Percentiles rank a stretch among this genome's conserved stretches.
Evolutionary conservation across 2,113 vertebrate species (phyloP).

Genomic region (Burhinus bistriatus): DNA sequence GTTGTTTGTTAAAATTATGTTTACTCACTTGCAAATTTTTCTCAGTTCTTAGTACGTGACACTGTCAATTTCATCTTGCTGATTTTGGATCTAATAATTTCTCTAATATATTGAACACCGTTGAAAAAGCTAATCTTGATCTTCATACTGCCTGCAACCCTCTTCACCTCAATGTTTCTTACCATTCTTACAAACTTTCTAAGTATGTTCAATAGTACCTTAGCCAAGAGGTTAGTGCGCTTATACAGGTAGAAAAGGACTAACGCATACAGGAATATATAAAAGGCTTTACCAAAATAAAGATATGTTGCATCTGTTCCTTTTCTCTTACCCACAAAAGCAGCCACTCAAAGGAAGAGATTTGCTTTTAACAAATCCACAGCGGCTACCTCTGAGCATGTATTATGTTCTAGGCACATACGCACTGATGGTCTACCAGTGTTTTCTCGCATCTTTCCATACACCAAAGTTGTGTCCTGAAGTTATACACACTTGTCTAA

Average conservation of each 20-base stretch:
- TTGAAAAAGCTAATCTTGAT: neutral
- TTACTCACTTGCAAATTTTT: neutral
- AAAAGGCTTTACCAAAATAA: neutral
- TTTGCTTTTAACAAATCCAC: neutral
- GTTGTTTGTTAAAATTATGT: neutral
- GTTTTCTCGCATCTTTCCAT: neutral
- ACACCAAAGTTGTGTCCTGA: neutral
- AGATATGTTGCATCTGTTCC: neutral
- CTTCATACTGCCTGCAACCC: neutral
- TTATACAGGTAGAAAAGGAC: neutral
- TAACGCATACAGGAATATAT: neutral
- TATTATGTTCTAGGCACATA: neutral
- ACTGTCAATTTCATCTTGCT: neutral
- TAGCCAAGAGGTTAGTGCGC: neutral
- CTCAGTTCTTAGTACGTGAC: neutral
- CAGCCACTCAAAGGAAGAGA: neutral
- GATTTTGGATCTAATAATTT: neutral
- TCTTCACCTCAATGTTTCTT: neutral
- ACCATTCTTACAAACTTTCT: neutral
- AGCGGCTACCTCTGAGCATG: neutral
- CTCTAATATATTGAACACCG: neutral
- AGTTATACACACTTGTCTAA: neutral
- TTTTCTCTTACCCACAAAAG: neutral
- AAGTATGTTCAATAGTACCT: neutral
- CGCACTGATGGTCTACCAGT: neutral